Evolutionary conservation across 1,140 invertebrate genomes (phyloP).

Genomic region (Drosophila hydei): DNA sequence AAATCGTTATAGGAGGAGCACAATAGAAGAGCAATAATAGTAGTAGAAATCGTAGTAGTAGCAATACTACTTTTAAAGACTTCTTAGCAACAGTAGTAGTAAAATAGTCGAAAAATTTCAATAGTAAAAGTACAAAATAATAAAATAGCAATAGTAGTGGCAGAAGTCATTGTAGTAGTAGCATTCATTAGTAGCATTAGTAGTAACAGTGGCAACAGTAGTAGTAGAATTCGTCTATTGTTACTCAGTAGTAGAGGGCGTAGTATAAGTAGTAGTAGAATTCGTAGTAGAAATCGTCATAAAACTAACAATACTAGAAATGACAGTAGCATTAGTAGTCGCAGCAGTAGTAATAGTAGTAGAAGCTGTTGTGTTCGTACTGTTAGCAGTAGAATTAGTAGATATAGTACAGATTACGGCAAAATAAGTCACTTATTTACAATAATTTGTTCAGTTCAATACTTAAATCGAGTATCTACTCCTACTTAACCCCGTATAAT

Average conservation of each 20-base stretch:
- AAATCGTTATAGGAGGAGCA: too few relatives aligned
- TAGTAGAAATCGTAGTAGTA: not conserved
- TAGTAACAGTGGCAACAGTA: not conserved
- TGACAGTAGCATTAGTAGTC: not conserved
- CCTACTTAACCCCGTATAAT: conserved; percentile 1
- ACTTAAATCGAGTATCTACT: not conserved
- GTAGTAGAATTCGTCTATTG: too few relatives aligned
- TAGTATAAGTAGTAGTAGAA: not conserved
- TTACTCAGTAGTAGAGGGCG: not conserved
- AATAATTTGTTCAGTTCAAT: not conserved
- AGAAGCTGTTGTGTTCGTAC: not conserved
- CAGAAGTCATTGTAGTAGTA: not conserved
- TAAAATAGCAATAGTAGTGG: too few relatives aligned
- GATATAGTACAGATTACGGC: conserved; percentile 7
- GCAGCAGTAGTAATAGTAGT: not conserved
- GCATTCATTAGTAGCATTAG: not conserved
- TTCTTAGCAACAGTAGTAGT: too few relatives aligned
- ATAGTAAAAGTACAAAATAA: too few relatives aligned
- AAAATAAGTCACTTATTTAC: conserved; percentile 13
- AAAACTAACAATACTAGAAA: not conserved
- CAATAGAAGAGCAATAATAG: not conserved
- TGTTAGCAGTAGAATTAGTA: not conserved
- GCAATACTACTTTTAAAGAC: too few relatives aligned
- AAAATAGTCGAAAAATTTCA: too few relatives aligned
- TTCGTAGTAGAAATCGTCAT: too few relatives aligned